These are phyloP conservation scores for Spilogale gracilis DNA, from an alignment of 2,113 vertebrate genomes.

Conservation along the genomic window DNA sequence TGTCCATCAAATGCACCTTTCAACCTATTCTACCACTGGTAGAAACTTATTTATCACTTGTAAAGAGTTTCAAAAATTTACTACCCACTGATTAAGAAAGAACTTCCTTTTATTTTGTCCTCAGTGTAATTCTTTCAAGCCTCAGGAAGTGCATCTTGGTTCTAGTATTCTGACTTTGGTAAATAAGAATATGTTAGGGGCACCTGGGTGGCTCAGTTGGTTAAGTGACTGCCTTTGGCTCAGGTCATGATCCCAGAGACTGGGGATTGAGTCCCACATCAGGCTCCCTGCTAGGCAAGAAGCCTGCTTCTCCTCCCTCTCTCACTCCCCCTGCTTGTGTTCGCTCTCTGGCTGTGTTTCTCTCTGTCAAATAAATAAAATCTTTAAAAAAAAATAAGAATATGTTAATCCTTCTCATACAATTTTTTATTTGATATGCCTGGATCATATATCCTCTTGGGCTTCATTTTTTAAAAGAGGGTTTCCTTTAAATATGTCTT, in stretches of 20 bases:
- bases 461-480: neutral
- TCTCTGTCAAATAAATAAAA: too few species aligned
- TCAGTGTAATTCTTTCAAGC: conserved; percentile 50
- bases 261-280: too few species aligned
- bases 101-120: conserved; percentile 64
- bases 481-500: neutral
- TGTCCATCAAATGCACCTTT: conserved; percentile 14
- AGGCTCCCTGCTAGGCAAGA: too few species aligned
- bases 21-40: neutral
- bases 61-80: conserved; percentile 59
- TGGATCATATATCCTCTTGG: conserved; percentile 33
- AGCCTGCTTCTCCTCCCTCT: too few species aligned
- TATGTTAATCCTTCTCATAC: conserved; percentile 18
- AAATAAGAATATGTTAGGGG: conserved; percentile 56
- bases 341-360: too few species aligned
- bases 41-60: conserved; percentile 19
- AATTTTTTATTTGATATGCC: conserved; percentile 52
- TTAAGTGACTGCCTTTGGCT: too few species aligned
- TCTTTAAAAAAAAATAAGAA: conserved; percentile 34
- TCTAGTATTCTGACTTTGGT: conserved; percentile 50
- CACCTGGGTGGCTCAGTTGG: too few species aligned
- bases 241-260: too few species aligned
- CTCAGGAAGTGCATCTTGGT: conserved; percentile 47
- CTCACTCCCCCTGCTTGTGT: too few species aligned
- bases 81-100: conserved; percentile 55